phyloP scores from a whole-genome alignment of 2,797 vertebrate genomes.

The Brachyrhaphis roseni region DNA sequence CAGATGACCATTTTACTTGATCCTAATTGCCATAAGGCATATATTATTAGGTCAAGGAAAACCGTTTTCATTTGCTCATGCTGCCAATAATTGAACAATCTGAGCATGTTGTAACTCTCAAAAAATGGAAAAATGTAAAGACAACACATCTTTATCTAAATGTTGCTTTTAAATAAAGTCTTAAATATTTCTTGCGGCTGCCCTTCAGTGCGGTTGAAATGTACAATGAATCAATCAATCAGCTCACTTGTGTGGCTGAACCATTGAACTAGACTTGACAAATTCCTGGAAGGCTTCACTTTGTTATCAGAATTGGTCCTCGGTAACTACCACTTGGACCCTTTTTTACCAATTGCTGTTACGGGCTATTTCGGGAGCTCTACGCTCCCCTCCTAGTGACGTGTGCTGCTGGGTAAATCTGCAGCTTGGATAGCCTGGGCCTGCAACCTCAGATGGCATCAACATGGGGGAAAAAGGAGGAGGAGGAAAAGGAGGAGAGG shows the following conservation, averaged over 20 bases:
- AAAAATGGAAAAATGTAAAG: not conserved
- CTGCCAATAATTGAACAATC: not conserved
- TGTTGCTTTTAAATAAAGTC: conserved; percentile 11
- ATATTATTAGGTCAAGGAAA: not conserved
- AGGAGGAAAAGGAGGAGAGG: conserved; percentile 21
- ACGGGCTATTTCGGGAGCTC: conserved; percentile 77
- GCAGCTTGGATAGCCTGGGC: conserved; percentile 62
- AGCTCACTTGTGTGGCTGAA: conserved; percentile 15
- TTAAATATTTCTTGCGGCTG: not conserved
- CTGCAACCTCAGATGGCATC: conserved; percentile 75
- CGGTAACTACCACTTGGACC: conserved; percentile 63
- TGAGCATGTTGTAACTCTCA: not conserved
- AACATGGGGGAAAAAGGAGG: conserved; percentile 20
- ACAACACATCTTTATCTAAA: not conserved
- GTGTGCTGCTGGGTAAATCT: conserved; percentile 82
- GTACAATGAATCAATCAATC: conserved; percentile 20
- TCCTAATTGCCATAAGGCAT: not conserved
- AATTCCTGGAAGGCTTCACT: conserved; percentile 48
- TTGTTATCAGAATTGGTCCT: conserved; percentile 62
- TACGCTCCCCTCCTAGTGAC: conserved; percentile 69
- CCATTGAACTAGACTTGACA: conserved; percentile 41
- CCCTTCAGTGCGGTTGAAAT: conserved; percentile 1
- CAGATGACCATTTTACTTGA: not conserved
- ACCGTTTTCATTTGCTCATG: not conserved
- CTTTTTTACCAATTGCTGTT: conserved; percentile 66